These are phyloP conservation scores for Ovis aries DNA, from an alignment of 2,113 vertebrate genomes.

Conservation along the genomic window ARS-UI_Ramb_v3.0 NC_056070.1:8590501-8591000, in stretches of 20 bases:
- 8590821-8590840: constrained; percentile 54
- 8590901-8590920: constrained; percentile 48
- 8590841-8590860: constrained; percentile 52
- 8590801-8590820: constrained; percentile 5
- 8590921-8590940: constrained; percentile 8
- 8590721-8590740: constrained; percentile 47
- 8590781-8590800: constrained; percentile 35
- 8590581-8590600: constrained; percentile 55
- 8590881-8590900: constrained; percentile 24
- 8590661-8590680: constrained; percentile 41
- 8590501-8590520: neutral
- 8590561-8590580: constrained; percentile 53
- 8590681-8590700: neutral
- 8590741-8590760: constrained; percentile 48
- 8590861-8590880: constrained; percentile 21
- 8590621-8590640: constrained; percentile 54
- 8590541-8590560: constrained; percentile 37
- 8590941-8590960: neutral
- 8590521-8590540: neutral
- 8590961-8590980: neutral
- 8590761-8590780: constrained; percentile 54
- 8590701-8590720: constrained; percentile 30
- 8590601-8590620: constrained; percentile 26
- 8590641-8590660: constrained; percentile 29
- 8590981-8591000: neutral